Evolutionary conservation across 2,888 invertebrate genomes (phyloP).

Genomic region (Fissipunctia ypsillon): DNA sequence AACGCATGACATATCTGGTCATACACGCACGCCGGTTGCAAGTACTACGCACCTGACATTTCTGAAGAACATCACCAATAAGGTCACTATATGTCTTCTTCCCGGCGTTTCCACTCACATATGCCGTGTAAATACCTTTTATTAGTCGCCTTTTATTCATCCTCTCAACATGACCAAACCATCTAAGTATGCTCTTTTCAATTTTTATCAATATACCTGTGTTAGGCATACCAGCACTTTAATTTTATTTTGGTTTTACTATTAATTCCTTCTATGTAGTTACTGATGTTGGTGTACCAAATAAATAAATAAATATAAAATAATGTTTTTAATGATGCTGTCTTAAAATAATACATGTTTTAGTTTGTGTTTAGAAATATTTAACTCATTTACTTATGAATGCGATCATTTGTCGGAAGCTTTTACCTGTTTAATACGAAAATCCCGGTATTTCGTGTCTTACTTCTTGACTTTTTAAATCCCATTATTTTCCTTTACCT

Average conservation of each 20-base stretch:
- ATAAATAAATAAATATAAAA: neutral
- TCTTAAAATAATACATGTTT: neutral
- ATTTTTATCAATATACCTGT: no score
- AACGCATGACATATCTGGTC: no score
- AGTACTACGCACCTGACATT: no score
- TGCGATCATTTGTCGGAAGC: neutral
- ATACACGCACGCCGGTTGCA: no score
- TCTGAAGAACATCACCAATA: no score
- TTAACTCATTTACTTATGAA: neutral
- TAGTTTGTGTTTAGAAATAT: neutral
- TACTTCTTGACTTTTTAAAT: neutral
- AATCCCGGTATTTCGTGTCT: neutral
- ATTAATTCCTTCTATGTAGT: neutral
- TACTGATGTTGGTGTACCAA: neutral
- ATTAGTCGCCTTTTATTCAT: no score
- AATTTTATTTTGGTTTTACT: neutral
- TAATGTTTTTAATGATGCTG: neutral
- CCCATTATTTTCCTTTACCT: conserved; percentile 1
- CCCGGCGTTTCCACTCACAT: no score
- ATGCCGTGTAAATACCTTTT: no score
- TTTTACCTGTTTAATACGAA: neutral
- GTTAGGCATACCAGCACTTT: neutral
- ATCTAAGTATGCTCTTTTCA: no score
- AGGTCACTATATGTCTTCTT: no score
- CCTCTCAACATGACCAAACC: no score